phyloP scores from a whole-genome alignment of 2,888 invertebrate genomes.

The Bombylius major region DNA sequence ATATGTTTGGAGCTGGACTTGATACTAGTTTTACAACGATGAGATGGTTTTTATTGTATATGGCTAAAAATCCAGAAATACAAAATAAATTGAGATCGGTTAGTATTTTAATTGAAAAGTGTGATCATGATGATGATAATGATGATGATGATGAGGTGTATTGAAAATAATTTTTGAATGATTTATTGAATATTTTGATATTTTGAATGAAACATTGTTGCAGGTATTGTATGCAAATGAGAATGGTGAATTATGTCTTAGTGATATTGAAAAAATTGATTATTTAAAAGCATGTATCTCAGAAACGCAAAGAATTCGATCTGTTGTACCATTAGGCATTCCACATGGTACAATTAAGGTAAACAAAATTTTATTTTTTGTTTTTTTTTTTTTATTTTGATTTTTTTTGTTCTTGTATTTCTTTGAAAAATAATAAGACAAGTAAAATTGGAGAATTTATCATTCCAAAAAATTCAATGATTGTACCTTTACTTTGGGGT shows the following conservation, averaged over 20 bases:
- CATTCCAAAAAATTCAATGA: constrained; percentile 57
- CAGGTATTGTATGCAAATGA: constrained; percentile 7
- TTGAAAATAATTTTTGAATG: no score
- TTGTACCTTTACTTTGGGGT: constrained; percentile 71
- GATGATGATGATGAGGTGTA: no score
- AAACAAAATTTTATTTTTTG: neutral
- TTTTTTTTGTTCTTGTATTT: neutral
- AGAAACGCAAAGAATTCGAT: constrained; percentile 66
- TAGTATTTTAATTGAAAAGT: neutral
- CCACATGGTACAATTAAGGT: constrained; percentile 61
- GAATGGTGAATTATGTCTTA: constrained; percentile 16
- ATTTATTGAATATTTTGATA: no score
- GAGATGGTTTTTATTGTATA: constrained; percentile 67
- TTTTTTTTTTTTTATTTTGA: neutral
- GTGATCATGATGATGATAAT: neutral
- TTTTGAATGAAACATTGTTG: neutral
- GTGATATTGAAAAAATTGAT: constrained; percentile 25
- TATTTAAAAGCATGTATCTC: constrained; percentile 51
- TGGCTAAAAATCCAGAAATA: constrained; percentile 53
- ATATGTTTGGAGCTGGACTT: constrained; percentile 74
- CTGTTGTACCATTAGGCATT: constrained; percentile 71
- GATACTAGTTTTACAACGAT: constrained; percentile 72
- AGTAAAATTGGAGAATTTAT: constrained; percentile 46
- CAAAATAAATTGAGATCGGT: constrained; percentile 39
- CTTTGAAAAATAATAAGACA: constrained; percentile 34